Base-by-base conservation (phyloP, 1,140 invertebrate species). In the Oncopodura yosiiana region DNA sequence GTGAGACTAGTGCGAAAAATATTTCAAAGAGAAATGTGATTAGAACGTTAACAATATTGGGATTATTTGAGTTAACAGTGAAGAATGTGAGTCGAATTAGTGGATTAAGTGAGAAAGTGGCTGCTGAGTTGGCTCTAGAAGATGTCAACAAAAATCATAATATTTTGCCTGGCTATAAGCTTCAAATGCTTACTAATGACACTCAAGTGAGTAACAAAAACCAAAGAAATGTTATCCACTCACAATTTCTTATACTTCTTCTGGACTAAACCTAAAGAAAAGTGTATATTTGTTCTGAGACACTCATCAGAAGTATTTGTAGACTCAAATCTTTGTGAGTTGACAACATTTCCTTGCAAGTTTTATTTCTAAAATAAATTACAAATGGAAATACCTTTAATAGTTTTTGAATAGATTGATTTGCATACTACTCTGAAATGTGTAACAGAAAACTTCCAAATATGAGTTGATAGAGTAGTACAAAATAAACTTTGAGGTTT, bases 151-250 rank as follows among this genome's bases (percentile, higher is more conserved):
- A 19, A 27, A 54, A 52, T 19, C 11, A n/a, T 12, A 24, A 51
- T 3, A 55, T 87, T 43, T 71, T 88, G 19, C 77, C 79, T 0
- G 83, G 80, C 21, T 87, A 86, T 65, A 74, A 72, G 27, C 71
- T 90, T 29, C 75, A 80, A 53, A 75, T 88, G 41, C 73, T 86
- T 56, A 79, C 80, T 63, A 88, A 88, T 65, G 85, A 90, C 65
- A 88, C 86, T 1, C 79, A 84, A 81, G 86, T 88, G 74, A 70
- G 70, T 66, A 30, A 42, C 39, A 19, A 27, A 18, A 19, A 39
- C 14, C 14, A 19, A 6, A 38, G 5, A 49, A 42, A 34, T 46
- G 4, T 16, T 5, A 42, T n/a, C 14, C 37, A n/a, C n/a, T n/a
- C n/a, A n/a, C 9, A 34, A 34, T n/a, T 42, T 42, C 12, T 42